Base-by-base conservation (phyloP, 92 coral and sea anemone genomes). In the Epizoanthus rinbou region DNA sequence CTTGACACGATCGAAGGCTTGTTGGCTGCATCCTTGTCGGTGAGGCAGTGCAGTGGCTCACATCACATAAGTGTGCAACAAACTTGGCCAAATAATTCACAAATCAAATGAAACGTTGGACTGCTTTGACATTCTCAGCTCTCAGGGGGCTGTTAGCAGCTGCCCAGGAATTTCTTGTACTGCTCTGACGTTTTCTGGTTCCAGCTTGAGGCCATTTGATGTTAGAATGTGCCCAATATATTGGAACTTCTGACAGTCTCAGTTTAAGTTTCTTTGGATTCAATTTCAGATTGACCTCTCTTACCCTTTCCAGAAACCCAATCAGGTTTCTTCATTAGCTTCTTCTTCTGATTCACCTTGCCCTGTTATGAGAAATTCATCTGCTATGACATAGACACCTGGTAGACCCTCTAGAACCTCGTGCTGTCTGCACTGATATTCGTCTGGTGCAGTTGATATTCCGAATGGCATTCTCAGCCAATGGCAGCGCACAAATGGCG, bases 41-140 rank as follows among this genome's bases (percentile, higher is more conserved):
- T 72, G 15, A 73, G 69, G 10, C 81, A 58, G 3, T 33, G 33
- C 3, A 83, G 41, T 31, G 18, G 50, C 21, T 72, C 86, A 83
- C 73, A 28, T 81, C 79, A 5, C 3, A 43, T 8, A 83, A 22
- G 16, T 59, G 72, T 8, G 84, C 73, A 24, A 79, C 28, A 37
- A 59, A 59, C 72, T 79, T 59, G 73, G 73, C 72, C 21, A 79
- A 71, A 19, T 79, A 79, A 50, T 62, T 33, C 2, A 79, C 72
- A 59, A 79, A 79, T 60, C 74, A 62, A 60, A 79, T 73, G 19
- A 79, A 79, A 25, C 72, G 73, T 79, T 75, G 64, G 17, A 73
- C 79, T 14, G 57, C 75, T 28, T 80, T 66, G 17, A 71, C 71
- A 72, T 57, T 82, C 68, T 69, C 86, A 13, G 86, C 86, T 28